A percentile compares a stretch with the other conserved stretches of the same genome.
phyloP scores from a whole-genome alignment of 2,113 vertebrate genomes.

The Thamnophis sirtalis region DNA sequence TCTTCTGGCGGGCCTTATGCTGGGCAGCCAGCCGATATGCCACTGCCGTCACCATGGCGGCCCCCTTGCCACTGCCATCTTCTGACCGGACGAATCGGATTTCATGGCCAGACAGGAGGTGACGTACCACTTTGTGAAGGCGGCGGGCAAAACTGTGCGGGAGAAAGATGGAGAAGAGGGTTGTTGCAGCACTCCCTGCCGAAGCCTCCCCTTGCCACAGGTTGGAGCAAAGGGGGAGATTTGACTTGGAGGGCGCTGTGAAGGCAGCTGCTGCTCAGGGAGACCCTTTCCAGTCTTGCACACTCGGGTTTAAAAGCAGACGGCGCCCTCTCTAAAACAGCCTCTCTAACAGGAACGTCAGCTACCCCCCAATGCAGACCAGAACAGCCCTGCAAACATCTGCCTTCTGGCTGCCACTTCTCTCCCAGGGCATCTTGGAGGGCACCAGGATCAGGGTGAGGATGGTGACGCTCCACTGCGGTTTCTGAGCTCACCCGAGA shows the following conservation, averaged over 20 bases:
- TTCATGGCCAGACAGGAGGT: constrained; percentile 88
- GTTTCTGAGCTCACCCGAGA: not conserved
- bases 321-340: not conserved
- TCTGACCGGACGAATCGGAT: constrained; percentile 89
- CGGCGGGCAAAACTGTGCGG: constrained; percentile 79
- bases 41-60: constrained; percentile 96
- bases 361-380: not conserved
- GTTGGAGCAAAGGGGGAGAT: not conserved
- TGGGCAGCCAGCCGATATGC: constrained; percentile 86
- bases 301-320: not conserved
- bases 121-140: constrained; percentile 86
- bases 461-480: not conserved
- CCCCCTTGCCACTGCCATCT: constrained; percentile 91
- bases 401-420: not conserved
- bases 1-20: constrained; percentile 77
- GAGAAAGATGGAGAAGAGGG: not conserved
- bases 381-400: not conserved
- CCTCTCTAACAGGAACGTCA: not conserved
- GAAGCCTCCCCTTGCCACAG: not conserved
- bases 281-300: not conserved
- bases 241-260: rapidly evolving
- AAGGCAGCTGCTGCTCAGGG: not conserved
- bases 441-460: not conserved
- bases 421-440: not conserved
- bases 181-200: not conserved